Conservation (phyloP, 2,113 vertebrate genomes). For the Aix galericulata region DNA sequence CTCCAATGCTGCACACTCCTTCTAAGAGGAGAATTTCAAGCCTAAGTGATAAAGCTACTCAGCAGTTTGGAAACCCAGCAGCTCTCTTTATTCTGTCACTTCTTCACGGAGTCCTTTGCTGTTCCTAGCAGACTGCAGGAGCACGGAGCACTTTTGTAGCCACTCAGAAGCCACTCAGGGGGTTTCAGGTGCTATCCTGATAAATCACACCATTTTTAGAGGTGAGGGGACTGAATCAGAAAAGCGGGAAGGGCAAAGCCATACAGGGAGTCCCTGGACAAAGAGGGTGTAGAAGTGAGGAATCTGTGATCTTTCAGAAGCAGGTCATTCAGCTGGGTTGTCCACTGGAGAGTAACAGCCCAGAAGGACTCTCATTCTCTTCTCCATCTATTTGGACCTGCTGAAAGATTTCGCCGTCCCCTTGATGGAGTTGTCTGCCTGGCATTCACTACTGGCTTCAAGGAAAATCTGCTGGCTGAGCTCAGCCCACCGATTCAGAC, state of each 20-base stretch:
- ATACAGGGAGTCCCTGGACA: neutral
- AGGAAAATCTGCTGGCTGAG: neutral
- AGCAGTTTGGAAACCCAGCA: neutral
- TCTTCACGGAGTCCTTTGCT: neutral
- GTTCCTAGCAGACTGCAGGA: neutral
- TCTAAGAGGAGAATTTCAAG: neutral
- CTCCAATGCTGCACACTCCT: neutral
- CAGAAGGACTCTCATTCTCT: neutral
- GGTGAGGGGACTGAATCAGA: neutral
- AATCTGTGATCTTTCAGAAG: neutral
- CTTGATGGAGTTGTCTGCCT: neutral
- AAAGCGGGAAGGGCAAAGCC: neutral
- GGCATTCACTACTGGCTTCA: neutral
- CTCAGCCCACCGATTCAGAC: neutral
- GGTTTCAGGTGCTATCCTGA: neutral
- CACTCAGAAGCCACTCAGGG: too few species aligned
- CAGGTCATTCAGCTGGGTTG: neutral
- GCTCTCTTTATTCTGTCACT: neutral
- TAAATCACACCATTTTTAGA: neutral
- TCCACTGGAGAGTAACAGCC: rapidly evolving
- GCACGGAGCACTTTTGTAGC: neutral
- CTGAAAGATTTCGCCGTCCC: rapidly evolving
- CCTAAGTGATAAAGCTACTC: neutral
- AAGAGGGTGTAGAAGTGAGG: neutral
- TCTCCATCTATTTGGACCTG: neutral